A percentile compares a stretch with the other conserved stretches of the same genome.
phyloP scores from a whole-genome alignment of 2,113 vertebrate genomes.

The Burhinus oedicnemus region DNA sequence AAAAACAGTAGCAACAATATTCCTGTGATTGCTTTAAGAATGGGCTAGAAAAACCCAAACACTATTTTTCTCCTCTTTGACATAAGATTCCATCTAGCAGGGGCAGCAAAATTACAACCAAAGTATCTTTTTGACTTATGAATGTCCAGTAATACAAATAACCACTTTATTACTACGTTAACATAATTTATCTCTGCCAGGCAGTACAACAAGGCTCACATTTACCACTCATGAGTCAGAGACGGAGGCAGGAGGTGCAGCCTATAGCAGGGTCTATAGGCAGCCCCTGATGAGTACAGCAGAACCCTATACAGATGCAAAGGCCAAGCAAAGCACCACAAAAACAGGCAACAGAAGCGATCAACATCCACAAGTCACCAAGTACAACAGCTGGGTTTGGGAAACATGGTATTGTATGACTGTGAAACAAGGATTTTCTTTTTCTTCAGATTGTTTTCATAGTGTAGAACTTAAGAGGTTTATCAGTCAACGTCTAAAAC shows the following conservation, averaged over 20 bases:
- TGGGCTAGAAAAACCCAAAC: background rate
- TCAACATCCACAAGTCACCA: background rate
- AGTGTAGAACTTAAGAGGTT: background rate
- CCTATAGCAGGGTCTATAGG: background rate
- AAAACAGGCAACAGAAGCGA: accelerated
- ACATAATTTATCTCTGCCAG: background rate
- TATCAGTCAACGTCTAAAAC: background rate
- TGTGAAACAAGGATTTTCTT: background rate
- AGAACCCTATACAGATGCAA: background rate
- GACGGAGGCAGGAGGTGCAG: background rate
- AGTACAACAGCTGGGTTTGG: background rate
- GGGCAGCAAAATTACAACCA: background rate
- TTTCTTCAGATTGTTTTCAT: background rate
- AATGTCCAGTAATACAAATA: background rate
- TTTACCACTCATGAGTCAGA: background rate
- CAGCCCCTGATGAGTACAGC: background rate
- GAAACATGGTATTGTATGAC: background rate
- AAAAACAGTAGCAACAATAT: background rate
- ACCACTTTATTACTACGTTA: background rate
- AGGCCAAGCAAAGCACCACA: background rate
- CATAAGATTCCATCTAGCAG: background rate
- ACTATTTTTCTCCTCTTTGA: background rate
- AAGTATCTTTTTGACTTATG: background rate
- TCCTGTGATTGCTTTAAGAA: background rate
- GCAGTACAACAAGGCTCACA: background rate